Evolutionary conservation across 2,113 vertebrate genomes (phyloP).

Genomic region (Sigmodon hispidus): DNA sequence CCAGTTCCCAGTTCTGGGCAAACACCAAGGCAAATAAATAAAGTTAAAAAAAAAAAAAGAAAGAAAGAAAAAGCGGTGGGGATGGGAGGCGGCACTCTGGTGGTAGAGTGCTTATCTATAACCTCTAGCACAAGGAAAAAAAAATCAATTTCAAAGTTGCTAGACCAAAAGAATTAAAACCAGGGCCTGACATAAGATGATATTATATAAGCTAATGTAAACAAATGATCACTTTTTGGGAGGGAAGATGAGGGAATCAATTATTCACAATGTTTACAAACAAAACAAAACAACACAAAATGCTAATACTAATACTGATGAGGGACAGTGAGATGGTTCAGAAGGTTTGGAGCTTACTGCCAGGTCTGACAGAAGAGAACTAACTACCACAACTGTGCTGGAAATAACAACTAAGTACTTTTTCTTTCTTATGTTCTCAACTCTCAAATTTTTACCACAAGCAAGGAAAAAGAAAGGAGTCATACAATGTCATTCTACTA

Average conservation of each 20-base stretch:
- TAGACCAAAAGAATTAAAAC: background rate
- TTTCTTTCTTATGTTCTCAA: background rate
- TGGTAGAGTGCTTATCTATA: background rate
- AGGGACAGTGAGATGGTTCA: background rate
- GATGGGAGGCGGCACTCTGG: no score
- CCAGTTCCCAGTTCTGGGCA: no score
- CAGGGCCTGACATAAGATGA: background rate
- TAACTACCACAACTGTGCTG: background rate
- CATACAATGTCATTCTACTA: background rate
- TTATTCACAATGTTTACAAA: background rate
- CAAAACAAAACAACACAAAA: no score
- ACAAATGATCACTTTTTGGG: background rate
- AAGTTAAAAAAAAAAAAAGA: no score
- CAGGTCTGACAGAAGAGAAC: background rate
- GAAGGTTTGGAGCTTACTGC: no score
- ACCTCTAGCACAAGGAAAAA: background rate
- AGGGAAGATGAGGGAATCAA: background rate
- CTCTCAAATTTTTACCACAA: background rate
- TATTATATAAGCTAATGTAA: background rate
- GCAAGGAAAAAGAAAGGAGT: background rate
- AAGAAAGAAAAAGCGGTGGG: background rate
- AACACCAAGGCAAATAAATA: no score
- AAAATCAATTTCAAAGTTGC: background rate
- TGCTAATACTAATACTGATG: background rate
- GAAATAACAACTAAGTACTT: background rate